Evolutionary conservation across 2,888 invertebrate genomes (phyloP), one percentile per base, ranked within the genome.

Genomic region (Drosophila neotestacea): DNA sequence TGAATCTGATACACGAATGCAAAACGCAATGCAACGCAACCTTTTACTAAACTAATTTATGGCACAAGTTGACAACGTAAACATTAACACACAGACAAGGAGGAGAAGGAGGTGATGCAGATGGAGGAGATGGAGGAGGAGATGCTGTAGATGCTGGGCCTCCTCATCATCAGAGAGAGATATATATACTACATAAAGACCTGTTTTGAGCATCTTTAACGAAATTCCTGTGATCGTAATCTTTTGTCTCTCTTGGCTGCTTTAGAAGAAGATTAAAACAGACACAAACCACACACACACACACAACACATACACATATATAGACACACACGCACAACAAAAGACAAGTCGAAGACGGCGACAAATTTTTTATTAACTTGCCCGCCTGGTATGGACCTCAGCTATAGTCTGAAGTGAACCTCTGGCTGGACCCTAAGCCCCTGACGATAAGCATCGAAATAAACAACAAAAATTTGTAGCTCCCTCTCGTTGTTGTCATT

Each of bases 31-130:
- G 82, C 77, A 82, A 79, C 77, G 86, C 79, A 83, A 79, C 84
- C 86, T 88, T 88, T 86, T 88, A 87, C 88, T 85, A 85, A 90
- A 91, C 91, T 91, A 91, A 91, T 91, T 91, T 91, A 91, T 91
- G 90, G 91, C 91, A 86, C 90, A 91, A 89, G 91, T 88, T 83
- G 89, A 81, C 88, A 88, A 89, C 90, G 88, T 90, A 90, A 90
- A 90, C 90, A 89, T 87, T 88, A 89, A 90, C 82, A 84, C 81
- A 64, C 63, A 22, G 47, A 36, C 34, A 41, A 16, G 50, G 6
- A 41, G 41, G 5, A 16, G 39, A 13, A n/a, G 42, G 9, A 1
- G 38, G 28, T 10, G 13, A 6, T 7, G 16, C 2, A 10, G 13
- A 6, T 7, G 16, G 2, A 13, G 32, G 13, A 27, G 47, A 4